These are phyloP conservation scores for Hipparchia semele DNA, from an alignment of 2,888 invertebrate species.

Conservation along the genomic window DNA sequence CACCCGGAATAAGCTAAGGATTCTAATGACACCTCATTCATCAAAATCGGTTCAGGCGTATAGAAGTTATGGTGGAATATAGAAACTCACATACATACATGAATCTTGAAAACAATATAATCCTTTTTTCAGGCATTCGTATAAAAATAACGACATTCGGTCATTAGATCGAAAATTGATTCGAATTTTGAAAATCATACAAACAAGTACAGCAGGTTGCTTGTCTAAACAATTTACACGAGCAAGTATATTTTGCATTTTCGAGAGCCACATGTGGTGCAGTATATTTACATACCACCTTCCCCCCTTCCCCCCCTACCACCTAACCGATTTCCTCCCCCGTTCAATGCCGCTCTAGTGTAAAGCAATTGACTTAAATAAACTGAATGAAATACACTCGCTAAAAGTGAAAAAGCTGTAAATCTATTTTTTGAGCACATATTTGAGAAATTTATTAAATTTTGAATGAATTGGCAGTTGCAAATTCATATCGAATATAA, in stretches of 20 bases:
- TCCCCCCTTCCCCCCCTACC: neutral
- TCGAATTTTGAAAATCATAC: too few species aligned
- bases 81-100: too few species aligned
- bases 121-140: too few species aligned
- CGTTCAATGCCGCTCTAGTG: slow-evolving; percentile 9
- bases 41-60: too few species aligned
- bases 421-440: neutral
- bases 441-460: slow-evolving; percentile 1
- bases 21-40: too few species aligned
- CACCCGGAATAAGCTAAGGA: too few species aligned
- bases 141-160: too few species aligned
- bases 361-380: slow-evolving; percentile 25
- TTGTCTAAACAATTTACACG: slow-evolving; percentile 23
- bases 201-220: neutral
- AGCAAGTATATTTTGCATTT: slow-evolving; percentile 27
- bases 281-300: slow-evolving; percentile 22
- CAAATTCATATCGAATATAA: neutral
- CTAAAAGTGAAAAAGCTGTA: neutral
- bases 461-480: neutral
- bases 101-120: too few species aligned
- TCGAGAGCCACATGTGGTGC: slow-evolving; percentile 17
- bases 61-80: too few species aligned
- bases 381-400: slow-evolving; percentile 12
- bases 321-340: neutral
- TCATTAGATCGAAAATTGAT: too few species aligned